Evolutionary conservation across 1,140 invertebrate species (phyloP), one percentile per base, ranked within the genome.

Genomic region (Ooceraea biroi): DNA sequence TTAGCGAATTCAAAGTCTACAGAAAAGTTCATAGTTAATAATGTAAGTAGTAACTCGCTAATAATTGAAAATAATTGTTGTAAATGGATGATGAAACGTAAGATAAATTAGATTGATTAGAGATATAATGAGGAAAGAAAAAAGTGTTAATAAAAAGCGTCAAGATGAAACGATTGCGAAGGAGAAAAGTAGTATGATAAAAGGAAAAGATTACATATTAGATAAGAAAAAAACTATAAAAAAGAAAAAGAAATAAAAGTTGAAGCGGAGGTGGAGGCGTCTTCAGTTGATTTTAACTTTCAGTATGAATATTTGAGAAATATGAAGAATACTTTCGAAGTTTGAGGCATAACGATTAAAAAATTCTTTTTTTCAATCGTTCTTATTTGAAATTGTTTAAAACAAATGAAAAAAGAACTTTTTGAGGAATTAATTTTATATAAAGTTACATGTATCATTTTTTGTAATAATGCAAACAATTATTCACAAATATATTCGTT

Each of bases 201-300:
- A 48, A 74, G 57, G 27, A 5, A 22, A 48, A 74, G 57, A 46
- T 12, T 27, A 3, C 19, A 17, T 57, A 57, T 78, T 17, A 48
- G 44, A 57, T 57, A 57, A 71, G 25, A n/a, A 80, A 46, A n/a
- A 71, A 52, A 58, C 7, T 36, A 69, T 69, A 14, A 61, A 27
- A 17, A 14, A 55, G 30, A 78, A 50, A 7, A 52, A 50, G 36
- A 17, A 46, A 58, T 46, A 46, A 71, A 69, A 71, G 76, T 69
- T 80, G 57, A 17, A 69, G 69, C 36, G 17, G 68, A 76, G 52
- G 44, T 44, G 57, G 19, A 25, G 12, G 8, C n/a, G n/a, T n/a
- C n/a, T n/a, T 71, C 44, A 57, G 65, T 80, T 57, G 41, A 71
- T 58, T 71, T 71, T 80, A 80, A 71, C 50, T 80, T 80, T 0